Percentiles rank a stretch among this genome's conserved stretches.
These are phyloP conservation scores for Pelecanus crispus DNA, from an alignment of 2,113 vertebrate genomes.

Conservation along the genomic window DNA sequence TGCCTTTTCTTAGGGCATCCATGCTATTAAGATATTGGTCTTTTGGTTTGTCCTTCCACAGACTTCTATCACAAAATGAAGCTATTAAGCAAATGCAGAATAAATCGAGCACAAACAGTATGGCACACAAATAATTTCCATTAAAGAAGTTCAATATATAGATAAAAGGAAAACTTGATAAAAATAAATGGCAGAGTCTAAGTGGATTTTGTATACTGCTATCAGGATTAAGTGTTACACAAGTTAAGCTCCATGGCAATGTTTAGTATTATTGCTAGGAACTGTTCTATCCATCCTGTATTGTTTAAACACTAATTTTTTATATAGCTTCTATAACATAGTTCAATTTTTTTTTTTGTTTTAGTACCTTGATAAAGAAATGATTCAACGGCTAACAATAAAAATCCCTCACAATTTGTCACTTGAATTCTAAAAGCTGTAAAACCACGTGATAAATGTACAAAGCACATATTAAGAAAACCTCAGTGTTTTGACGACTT, in stretches of 20 bases:
- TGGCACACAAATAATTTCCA: conserved; percentile 31
- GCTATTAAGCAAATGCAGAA: conserved; percentile 57
- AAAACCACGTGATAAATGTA: neutral
- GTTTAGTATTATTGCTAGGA: neutral
- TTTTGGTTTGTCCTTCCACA: conserved; percentile 24
- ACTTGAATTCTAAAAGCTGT: neutral
- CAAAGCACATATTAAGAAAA: neutral
- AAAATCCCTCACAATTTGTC: neutral
- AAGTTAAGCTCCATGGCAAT: neutral
- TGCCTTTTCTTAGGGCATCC: neutral
- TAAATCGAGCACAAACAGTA: conserved; percentile 17
- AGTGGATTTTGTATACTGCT: neutral
- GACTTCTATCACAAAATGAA: conserved; percentile 28
- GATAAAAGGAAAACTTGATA: conserved; percentile 43
- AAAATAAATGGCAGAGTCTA: neutral
- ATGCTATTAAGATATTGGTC: conserved; percentile 5
- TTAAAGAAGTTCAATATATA: conserved; percentile 33
- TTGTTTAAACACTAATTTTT: neutral
- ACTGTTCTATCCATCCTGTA: neutral
- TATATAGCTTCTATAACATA: neutral
- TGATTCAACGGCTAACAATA: neutral
- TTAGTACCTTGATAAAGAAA: neutral
- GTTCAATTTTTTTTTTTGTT: neutral
- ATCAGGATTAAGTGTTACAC: neutral
- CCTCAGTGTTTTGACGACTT: neutral